Conservation (phyloP, 2,888 invertebrate species). For the Pammene fasciana region DNA sequence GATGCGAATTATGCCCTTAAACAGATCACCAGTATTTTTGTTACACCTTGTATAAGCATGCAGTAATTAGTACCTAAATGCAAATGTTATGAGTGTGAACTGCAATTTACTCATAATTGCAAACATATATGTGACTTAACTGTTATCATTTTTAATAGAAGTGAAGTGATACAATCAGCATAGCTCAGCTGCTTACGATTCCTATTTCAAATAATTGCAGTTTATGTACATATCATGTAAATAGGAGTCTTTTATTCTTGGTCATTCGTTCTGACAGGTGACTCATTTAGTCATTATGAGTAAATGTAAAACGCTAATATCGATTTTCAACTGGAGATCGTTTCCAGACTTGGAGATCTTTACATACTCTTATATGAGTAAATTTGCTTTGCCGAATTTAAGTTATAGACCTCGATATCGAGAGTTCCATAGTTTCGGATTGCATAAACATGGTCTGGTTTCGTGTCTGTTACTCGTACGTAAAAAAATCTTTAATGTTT, state of each 20-base stretch:
- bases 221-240: conserved; percentile 28
- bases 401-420: too few species aligned
- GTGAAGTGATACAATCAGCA: conserved; percentile 35
- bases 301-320: background rate
- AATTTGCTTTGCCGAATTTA: too few species aligned
- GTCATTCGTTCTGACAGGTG: conserved; percentile 5
- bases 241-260: conserved; percentile 17
- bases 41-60: background rate
- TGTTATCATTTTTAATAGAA: conserved; percentile 22
- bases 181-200: conserved; percentile 31
- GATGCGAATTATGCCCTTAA: too few species aligned
- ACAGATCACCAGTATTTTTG: too few species aligned
- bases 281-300: too few species aligned
- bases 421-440: too few species aligned
- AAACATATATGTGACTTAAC: conserved; percentile 10
- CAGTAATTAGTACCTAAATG: conserved; percentile 21
- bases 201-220: conserved; percentile 11
- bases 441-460: too few species aligned
- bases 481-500: too few species aligned
- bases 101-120: conserved; percentile 31
- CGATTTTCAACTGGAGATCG: conserved; percentile 22
- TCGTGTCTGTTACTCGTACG: too few species aligned
- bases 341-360: too few species aligned
- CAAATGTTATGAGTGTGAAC: conserved; percentile 11
- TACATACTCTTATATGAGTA: too few species aligned